Conservation (phyloP, 1,140 invertebrate species). For the Trachelipus rathkii region DNA sequence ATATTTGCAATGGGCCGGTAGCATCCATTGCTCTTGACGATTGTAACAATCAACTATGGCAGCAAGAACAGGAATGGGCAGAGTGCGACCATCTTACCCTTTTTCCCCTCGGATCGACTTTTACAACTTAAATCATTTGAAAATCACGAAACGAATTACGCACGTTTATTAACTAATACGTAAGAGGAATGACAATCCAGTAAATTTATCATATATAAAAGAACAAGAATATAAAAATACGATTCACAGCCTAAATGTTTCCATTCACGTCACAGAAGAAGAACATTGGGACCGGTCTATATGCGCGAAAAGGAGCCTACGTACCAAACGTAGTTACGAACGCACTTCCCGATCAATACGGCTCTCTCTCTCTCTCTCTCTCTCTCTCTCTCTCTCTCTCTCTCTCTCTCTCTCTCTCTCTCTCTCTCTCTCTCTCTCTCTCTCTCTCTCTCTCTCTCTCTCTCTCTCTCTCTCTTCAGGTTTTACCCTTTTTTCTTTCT, state of each 20-base stretch:
- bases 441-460: not conserved
- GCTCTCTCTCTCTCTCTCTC: not conserved
- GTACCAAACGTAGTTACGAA: not conserved
- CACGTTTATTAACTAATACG: too few species aligned
- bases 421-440: not conserved
- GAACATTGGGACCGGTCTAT: not conserved
- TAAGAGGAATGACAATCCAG: too few species aligned
- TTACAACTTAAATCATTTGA: too few species aligned
- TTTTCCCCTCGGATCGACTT: too few species aligned
- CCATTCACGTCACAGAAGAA: not conserved
- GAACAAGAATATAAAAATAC: too few species aligned
- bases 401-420: not conserved
- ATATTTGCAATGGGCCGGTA: not conserved
- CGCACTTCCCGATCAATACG: conserved; percentile 1
- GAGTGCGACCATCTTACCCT: not conserved
- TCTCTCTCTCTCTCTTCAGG: too few species aligned
- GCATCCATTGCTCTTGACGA: not conserved
- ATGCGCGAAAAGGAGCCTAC: conserved; percentile 2
- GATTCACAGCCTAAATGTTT: not conserved
- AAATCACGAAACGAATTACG: too few species aligned
- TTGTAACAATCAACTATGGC: not conserved
- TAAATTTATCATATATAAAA: too few species aligned
- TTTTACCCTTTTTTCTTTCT: too few species aligned
- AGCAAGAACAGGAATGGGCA: not conserved
- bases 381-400: not conserved